These are phyloP conservation scores for Apus apus DNA, from an alignment of 2,113 vertebrate genomes.

Conservation along the genomic window DNA sequence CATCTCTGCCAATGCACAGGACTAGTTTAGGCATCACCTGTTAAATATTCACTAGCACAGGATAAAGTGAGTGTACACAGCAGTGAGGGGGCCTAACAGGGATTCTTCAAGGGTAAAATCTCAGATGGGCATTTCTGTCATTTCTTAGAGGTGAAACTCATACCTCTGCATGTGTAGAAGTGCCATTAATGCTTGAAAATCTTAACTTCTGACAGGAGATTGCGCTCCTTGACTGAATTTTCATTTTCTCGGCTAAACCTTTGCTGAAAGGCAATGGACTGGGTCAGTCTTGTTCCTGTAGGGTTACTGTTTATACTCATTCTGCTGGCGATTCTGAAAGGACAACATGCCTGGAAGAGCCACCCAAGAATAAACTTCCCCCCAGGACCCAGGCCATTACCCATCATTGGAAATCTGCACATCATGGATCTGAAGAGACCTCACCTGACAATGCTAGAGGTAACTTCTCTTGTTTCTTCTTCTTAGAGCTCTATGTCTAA, in stretches of 20 bases:
- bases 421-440: constrained; percentile 47
- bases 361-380: background rate
- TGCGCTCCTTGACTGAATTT: background rate
- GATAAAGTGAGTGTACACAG: rapidly evolving
- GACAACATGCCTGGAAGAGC: background rate
- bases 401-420: constrained; percentile 67
- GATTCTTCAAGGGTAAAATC: background rate
- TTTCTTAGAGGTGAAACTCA: background rate
- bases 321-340: constrained; percentile 21
- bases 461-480: background rate
- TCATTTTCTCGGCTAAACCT: background rate
- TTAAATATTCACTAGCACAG: background rate
- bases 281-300: background rate
- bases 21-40: background rate
- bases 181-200: background rate
- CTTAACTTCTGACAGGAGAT: background rate
- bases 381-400: constrained; percentile 57
- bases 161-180: background rate
- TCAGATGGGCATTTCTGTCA: background rate
- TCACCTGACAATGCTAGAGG: constrained; percentile 28
- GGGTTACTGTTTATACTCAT: background rate
- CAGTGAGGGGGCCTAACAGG: background rate
- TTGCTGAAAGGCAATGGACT: constrained; percentile 11
- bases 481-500: background rate
- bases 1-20: background rate